Conservation (phyloP, 2,888 invertebrate species). For the Miltochrista miniata region DNA sequence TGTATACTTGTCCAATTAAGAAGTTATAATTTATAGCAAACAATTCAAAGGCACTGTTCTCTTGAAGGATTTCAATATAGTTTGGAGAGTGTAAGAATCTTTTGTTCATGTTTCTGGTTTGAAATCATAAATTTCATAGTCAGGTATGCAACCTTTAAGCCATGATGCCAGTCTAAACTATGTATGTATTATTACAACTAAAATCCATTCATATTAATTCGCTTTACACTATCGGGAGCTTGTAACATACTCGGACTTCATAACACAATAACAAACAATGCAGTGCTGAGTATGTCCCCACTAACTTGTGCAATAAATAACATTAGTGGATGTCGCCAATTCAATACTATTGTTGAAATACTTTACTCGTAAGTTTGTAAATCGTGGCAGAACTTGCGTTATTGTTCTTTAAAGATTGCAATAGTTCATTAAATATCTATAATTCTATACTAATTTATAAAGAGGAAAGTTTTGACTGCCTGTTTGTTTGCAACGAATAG, state of each 20-base stretch:
- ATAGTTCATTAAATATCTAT: background rate
- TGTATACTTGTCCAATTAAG: background rate
- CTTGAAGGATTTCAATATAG: no score
- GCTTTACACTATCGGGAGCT: background rate
- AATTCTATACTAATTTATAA: no score
- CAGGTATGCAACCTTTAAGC: no score
- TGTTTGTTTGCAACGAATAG: no score
- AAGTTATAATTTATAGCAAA: slow-evolving; percentile 5
- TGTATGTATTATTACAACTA: background rate
- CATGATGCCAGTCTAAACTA: no score
- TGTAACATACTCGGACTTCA: slow-evolving; percentile 1
- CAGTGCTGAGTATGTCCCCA: slow-evolving; percentile 13
- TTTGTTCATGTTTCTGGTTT: no score
- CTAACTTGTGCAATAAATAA: slow-evolving; percentile 54
- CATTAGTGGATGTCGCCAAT: slow-evolving; percentile 49
- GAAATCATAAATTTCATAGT: no score
- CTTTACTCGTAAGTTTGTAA: slow-evolving; percentile 31
- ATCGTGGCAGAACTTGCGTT: slow-evolving; percentile 26
- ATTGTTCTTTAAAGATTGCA: slow-evolving; percentile 12
- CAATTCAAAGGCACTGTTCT: background rate
- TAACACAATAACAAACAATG: slow-evolving; percentile 22
- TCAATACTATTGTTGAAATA: slow-evolving; percentile 50
- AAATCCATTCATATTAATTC: background rate
- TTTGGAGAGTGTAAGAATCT: no score
- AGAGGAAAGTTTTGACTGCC: no score